Evolutionary conservation across 1,140 invertebrate species (phyloP), one percentile per base, ranked within the genome.

Genomic region (Adelges cooleyi): DNA sequence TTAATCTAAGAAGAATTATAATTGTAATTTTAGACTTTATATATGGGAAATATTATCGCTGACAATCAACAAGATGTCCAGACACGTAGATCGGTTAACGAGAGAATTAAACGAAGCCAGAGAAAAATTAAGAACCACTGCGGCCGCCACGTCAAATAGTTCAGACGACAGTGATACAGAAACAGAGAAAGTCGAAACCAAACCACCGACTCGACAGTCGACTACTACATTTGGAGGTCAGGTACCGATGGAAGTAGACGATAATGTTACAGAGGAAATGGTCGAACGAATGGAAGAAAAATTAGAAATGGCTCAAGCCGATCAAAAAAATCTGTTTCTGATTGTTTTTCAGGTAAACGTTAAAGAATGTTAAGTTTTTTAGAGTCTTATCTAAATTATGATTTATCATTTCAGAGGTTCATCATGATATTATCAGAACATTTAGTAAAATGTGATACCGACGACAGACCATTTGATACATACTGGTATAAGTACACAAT

Each of bases 371-470:
- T 40, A 9, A n/a, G 38, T 40, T 40, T 40, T 40, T 40, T n/a
- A n/a, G n/a, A n/a, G n/a, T n/a, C n/a, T n/a, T n/a, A n/a, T n/a
- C n/a, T n/a, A n/a, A n/a, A n/a, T 0, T 13, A 33, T 40, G 48
- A 15, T 65, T 65, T 3, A 40, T 18, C 66, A 69, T 71, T 73
- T 25, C 73, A 88, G 85, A 81, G 95, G 68, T 98, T 99, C 76
- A 98, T 98, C 67, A 97, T 98, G 88, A 92, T 96, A 69, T 79
- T 99, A 50, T 95, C 93, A 0, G 95, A 98, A 76, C 94, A 98
- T 80, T 81, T 98, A 69, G 89, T 93, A 29, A 80, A 86, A 38
- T 93, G 90, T 75, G 94, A 98, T 74, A 91, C 91, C 3, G 92
- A 97, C 77, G 89, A 87, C 17, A 82, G 86, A 68, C 92, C 95